A percentile compares a stretch with the other conserved stretches of the same genome.
phyloP scores from a whole-genome alignment of 1,140 invertebrate genomes.

The Frieseomelitta varia region DNA sequence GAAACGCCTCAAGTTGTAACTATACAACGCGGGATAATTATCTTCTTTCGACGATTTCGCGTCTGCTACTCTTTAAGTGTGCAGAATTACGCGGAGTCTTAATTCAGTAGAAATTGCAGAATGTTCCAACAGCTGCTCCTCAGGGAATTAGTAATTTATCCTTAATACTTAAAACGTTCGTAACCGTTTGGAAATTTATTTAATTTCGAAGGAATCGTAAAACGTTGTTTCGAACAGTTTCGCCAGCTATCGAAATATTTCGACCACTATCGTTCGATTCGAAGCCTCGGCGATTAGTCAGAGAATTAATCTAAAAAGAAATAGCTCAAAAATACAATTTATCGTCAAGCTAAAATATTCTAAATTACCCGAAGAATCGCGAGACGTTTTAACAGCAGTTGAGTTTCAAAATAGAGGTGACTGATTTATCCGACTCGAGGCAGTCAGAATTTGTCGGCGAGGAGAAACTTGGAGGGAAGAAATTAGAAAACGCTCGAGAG shows the following conservation, averaged over 20 bases:
- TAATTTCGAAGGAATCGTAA: too few species aligned
- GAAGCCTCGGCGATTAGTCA: too few species aligned
- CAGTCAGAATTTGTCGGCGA: neutral
- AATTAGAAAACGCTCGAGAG: neutral
- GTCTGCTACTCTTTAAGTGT: neutral
- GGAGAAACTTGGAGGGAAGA: neutral
- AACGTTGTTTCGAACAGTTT: too few species aligned
- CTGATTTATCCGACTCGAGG: neutral
- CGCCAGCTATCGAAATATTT: too few species aligned
- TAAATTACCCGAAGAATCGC: neutral
- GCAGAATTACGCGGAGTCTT: neutral
- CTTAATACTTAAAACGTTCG: neutral
- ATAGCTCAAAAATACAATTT: too few species aligned
- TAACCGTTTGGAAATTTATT: neutral
- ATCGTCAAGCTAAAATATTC: neutral
- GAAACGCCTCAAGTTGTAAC: neutral
- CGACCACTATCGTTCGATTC: too few species aligned
- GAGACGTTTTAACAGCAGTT: neutral
- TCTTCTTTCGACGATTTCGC: neutral
- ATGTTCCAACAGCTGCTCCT: neutral
- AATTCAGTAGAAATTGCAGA: neutral
- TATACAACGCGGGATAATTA: neutral
- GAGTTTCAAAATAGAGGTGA: neutral
- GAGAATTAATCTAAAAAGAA: too few species aligned
- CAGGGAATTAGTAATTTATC: neutral